Evolutionary conservation across 1,140 invertebrate species (phyloP).

Genomic region (Drosophila eugracilis): DNA sequence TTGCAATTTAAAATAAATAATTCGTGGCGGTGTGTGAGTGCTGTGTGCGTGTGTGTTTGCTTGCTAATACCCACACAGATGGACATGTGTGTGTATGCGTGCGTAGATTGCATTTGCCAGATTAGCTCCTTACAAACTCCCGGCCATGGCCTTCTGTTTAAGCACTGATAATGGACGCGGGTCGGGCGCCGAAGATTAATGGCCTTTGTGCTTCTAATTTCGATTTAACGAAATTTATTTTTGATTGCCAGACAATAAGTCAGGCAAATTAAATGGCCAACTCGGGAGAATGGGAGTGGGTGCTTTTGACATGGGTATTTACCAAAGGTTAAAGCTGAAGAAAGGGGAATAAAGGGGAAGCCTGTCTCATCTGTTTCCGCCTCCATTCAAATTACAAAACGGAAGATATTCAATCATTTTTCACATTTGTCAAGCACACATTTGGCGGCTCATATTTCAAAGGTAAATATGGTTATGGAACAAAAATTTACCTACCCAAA

Average conservation of each 20-base stretch:
- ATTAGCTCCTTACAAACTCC: slow-evolving; percentile 58
- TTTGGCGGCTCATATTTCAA: slow-evolving; percentile 6
- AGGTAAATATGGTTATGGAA: slow-evolving; percentile 13
- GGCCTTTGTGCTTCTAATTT: slow-evolving; percentile 73
- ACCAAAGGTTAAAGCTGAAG: slow-evolving; percentile 16
- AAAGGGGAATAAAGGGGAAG: not conserved
- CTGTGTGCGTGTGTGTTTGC: slow-evolving; percentile 17
- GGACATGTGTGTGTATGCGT: slow-evolving; percentile 1
- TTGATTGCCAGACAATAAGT: slow-evolving; percentile 56
- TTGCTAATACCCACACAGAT: slow-evolving; percentile 13
- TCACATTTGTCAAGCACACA: slow-evolving; percentile 17
- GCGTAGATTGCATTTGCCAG: slow-evolving; percentile 70
- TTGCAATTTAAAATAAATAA: slow-evolving; percentile 81
- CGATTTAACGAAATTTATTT: slow-evolving; percentile 73
- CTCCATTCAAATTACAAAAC: slow-evolving; percentile 7
- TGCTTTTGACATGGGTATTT: slow-evolving; percentile 37
- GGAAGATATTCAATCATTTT: slow-evolving; percentile 23
- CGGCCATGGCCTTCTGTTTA: slow-evolving; percentile 46
- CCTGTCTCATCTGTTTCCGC: slow-evolving; percentile 19
- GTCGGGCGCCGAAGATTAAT: slow-evolving; percentile 59
- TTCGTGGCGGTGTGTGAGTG: slow-evolving; percentile 34
- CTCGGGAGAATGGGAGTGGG: not conserved
- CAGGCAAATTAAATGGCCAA: slow-evolving; percentile 47
- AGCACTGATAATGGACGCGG: slow-evolving; percentile 51
- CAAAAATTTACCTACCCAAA: slow-evolving; percentile 6